Base-by-base conservation (phyloP, 2,113 vertebrate species). In the Lycaon pictus region DNA sequence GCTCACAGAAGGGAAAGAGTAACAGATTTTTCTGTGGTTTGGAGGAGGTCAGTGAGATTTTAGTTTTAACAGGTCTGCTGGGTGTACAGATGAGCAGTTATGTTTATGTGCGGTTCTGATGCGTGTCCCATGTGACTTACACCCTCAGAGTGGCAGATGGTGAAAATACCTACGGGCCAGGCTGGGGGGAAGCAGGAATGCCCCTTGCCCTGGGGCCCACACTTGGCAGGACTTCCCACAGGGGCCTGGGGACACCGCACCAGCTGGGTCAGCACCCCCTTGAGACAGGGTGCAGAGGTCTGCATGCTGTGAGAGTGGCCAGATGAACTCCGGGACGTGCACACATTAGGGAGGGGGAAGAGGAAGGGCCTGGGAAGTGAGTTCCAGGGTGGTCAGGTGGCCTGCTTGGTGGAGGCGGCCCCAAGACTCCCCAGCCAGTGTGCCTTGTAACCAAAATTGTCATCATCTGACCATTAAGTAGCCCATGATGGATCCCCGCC, bases 291-390 rank as follows among this genome's bases (percentile, higher is more conserved):
- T 43, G 7, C 43, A 43, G 43, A 43, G 67, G 32, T 69, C 32
- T 3, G 7, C 16, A 0, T 69, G 67, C 32, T 3, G 7, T 20
- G 17, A 48, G 72, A 13, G 56, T 29, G 27, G 56, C 2, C 7
- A 20, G 20, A 5, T 25, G 4, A 48, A 15, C 56, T 7, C 2
- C 9, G 20, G 20, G 25, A 5, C 4, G 0, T 1, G 8, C 29
- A 12, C 71, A 1, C 1, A 0, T 16, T 9, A n/a, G 20, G 62
- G 37, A 12, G 7, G 5, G 7, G 2, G 4, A 15, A 4, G 3
- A 25, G 88, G 27, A 0, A 4, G 13, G 20, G 5, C 43, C 27
- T 1, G 8, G 13, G 37, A 11, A 3, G 3, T 7, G 56, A 22
- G 11, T 32, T 32, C 37, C 8, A 16, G 87, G 87, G 8, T 5